These are phyloP conservation scores for Vimba vimba DNA, from an alignment of 2,113 vertebrate genomes.

Conservation along the genomic window DNA sequence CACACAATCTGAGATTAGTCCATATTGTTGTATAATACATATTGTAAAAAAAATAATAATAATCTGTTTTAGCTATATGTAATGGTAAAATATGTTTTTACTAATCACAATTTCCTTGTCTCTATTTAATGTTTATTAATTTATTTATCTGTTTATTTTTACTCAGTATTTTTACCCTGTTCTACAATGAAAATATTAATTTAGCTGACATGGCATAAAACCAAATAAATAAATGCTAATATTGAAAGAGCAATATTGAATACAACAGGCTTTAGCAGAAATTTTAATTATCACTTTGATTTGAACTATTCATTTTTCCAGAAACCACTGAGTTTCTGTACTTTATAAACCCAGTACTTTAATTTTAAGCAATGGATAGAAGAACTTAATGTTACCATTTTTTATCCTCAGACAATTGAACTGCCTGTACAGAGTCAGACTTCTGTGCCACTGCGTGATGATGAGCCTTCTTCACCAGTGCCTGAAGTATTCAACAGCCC, in stretches of 20 bases:
- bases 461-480: not conserved
- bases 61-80: not conserved
- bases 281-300: not conserved
- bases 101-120: not conserved
- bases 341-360: not conserved
- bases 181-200: no score
- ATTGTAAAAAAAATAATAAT: not conserved
- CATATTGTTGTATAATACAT: not conserved
- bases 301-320: not conserved
- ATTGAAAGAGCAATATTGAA: not conserved
- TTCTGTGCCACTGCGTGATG: conserved; percentile 1
- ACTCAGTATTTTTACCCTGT: not conserved
- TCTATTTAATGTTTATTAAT: not conserved
- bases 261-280: not conserved
- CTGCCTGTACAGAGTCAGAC: not conserved
- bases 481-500: conserved; percentile 13
- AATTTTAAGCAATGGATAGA: not conserved
- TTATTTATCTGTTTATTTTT: not conserved
- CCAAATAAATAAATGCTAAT: not conserved
- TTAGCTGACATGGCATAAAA: not conserved
- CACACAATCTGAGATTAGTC: not conserved
- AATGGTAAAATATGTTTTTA: not conserved
- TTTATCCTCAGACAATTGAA: conserved; percentile 31
- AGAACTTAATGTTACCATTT: not conserved
- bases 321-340: not conserved